phyloP scores from a whole-genome alignment of 2,888 invertebrate species.

The Acrocyrtus sp. region DNA sequence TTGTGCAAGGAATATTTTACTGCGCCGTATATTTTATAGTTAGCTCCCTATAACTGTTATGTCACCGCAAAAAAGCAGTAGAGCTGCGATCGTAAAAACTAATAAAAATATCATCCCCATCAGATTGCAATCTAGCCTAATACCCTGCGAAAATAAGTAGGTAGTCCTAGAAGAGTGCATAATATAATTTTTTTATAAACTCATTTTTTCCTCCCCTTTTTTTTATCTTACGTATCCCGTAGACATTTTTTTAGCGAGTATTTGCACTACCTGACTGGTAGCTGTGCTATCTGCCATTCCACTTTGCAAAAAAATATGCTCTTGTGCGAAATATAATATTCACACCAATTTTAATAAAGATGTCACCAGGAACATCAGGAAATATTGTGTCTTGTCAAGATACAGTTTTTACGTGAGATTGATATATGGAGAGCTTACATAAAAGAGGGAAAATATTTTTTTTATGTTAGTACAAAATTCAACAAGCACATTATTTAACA shows the following conservation, averaged over 20 bases:
- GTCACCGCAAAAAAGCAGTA: too few relatives aligned
- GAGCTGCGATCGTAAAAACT: too few relatives aligned
- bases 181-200: not conserved
- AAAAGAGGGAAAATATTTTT: constrained; percentile 1
- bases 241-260: not conserved
- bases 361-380: not conserved
- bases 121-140: too few relatives aligned
- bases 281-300: not conserved
- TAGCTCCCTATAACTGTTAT: too few relatives aligned
- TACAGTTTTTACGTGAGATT: not conserved
- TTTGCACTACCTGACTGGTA: not conserved
- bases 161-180: not conserved
- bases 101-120: too few relatives aligned
- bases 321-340: not conserved
- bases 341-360: not conserved
- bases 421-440: not conserved
- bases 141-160: too few relatives aligned
- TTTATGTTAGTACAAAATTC: not conserved
- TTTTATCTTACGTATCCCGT: not conserved
- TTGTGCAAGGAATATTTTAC: too few relatives aligned
- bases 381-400: not conserved
- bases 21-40: too few relatives aligned
- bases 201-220: not conserved
- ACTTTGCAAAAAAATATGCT: not conserved
- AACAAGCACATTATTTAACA: too few relatives aligned